These are phyloP conservation scores for Microhierax caerulescens DNA, from an alignment of 2,797 vertebrate species.

Conservation along the genomic window DNA sequence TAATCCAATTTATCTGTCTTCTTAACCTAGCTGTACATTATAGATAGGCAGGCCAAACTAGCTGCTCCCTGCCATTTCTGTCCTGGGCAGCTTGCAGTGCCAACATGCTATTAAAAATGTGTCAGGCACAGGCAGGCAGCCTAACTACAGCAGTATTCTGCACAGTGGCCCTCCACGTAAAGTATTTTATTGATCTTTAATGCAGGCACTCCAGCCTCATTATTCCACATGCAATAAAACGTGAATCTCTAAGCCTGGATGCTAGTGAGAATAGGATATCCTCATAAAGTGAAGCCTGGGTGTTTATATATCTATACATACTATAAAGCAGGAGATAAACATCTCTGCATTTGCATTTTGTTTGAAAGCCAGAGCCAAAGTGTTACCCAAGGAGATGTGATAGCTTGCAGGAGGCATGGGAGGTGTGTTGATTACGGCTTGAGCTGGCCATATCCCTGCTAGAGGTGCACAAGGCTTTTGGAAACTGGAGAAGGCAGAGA, in stretches of 20 bases:
- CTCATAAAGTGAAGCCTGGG: constrained; percentile 19
- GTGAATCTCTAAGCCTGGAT: neutral
- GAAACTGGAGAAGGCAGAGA: neutral
- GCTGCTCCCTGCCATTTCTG: neutral
- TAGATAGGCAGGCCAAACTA: neutral
- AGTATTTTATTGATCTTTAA: constrained; percentile 50
- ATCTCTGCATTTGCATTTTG: constrained; percentile 36
- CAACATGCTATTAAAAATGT: neutral
- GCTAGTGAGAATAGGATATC: neutral
- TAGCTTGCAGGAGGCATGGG: neutral
- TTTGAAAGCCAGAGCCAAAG: neutral
- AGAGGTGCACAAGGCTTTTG: neutral
- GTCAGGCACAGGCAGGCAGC: neutral
- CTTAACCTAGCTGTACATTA: neutral
- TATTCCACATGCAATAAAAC: constrained; percentile 15
- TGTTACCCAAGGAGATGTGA: constrained; percentile 2
- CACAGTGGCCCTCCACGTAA: neutral
- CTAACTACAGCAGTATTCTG: neutral
- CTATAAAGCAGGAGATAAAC: constrained; percentile 48
- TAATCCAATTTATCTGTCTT: constrained; percentile 9
- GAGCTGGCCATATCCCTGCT: neutral
- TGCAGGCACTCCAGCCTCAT: constrained; percentile 19
- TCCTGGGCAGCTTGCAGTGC: neutral
- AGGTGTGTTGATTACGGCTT: neutral
- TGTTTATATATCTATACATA: constrained; percentile 26